A percentile compares a stretch with the other conserved stretches of the same genome.
These are phyloP conservation scores for Rhodinocichla rosea DNA, from an alignment of 2,113 vertebrate species.

Conservation along the genomic window DNA sequence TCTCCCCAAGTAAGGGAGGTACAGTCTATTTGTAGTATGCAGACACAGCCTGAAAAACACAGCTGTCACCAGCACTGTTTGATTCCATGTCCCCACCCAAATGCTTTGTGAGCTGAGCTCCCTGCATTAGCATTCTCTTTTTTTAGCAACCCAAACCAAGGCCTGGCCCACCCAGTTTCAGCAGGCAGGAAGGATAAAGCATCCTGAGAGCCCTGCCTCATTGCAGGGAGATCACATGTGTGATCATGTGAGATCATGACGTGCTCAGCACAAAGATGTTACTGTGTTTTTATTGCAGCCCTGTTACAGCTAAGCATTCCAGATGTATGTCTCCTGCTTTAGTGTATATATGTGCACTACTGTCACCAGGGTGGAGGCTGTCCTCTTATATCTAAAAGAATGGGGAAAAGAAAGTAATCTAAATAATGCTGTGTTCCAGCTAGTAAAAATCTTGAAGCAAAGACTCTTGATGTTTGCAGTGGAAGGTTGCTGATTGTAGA, in stretches of 20 bases:
- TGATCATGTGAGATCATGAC: not conserved
- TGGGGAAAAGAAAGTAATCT: not conserved
- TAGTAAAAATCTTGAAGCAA: not conserved
- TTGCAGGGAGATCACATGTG: not conserved
- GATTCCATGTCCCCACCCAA: not conserved
- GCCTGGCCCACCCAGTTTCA: not conserved
- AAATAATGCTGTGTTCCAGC: not conserved
- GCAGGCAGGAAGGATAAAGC: not conserved
- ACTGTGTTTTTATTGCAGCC: not conserved
- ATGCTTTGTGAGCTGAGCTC: not conserved
- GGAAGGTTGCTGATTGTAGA: not conserved
- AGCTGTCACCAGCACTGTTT: not conserved
- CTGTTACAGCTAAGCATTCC: not conserved
- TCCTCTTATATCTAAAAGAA: not conserved
- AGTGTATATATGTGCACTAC: not conserved
- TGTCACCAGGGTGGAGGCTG: accelerated
- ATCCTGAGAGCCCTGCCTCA: not conserved
- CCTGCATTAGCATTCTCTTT: not conserved
- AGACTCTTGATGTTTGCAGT: not conserved
- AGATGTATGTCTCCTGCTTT: not conserved
- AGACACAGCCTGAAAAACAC: not conserved
- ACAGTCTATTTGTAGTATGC: not conserved
- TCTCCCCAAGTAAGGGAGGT: not conserved
- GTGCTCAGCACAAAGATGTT: not conserved
- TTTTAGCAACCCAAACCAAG: not conserved